Evolutionary conservation across 1,140 invertebrate species (phyloP).

Genomic region (Neelides sp.): DNA sequence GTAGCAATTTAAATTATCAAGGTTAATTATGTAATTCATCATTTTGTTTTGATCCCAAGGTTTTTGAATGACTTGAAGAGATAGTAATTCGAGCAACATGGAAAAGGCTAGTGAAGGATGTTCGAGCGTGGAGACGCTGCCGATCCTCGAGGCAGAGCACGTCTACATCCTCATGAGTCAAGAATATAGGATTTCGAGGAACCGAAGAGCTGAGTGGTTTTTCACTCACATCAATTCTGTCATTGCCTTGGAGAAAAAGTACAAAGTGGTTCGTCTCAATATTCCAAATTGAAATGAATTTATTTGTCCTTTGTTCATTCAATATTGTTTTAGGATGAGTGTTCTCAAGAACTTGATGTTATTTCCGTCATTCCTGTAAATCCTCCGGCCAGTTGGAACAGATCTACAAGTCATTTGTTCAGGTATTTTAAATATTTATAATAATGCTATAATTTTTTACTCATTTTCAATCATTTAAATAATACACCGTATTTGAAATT

Average conservation of each 20-base stretch:
- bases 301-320: too few relatives aligned
- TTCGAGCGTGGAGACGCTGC: conserved; percentile 1
- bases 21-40: too few relatives aligned
- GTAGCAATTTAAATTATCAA: too few relatives aligned
- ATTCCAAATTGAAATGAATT: too few relatives aligned
- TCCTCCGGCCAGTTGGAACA: conserved; percentile 39
- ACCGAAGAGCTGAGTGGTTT: conserved; percentile 61
- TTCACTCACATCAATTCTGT: conserved; percentile 52
- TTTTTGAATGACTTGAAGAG: too few relatives aligned
- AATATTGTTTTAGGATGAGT: conserved; percentile 12
- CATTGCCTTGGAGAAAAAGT: conserved; percentile 40
- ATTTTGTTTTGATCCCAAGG: too few relatives aligned
- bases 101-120: too few relatives aligned
- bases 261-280: conserved; percentile 34
- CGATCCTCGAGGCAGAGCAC: conserved; percentile 47
- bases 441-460: too few relatives aligned
- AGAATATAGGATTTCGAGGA: conserved; percentile 59
- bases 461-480: too few relatives aligned
- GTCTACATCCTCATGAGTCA: conserved; percentile 60
- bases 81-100: too few relatives aligned
- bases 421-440: conserved; percentile 36
- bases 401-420: conserved; percentile 42
- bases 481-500: too few relatives aligned
- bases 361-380: conserved; percentile 49
- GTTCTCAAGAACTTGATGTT: conserved; percentile 45